Evolutionary conservation across 2,113 vertebrate species (phyloP).

Genomic region (Stomatorhinus ivindoensis): DNA sequence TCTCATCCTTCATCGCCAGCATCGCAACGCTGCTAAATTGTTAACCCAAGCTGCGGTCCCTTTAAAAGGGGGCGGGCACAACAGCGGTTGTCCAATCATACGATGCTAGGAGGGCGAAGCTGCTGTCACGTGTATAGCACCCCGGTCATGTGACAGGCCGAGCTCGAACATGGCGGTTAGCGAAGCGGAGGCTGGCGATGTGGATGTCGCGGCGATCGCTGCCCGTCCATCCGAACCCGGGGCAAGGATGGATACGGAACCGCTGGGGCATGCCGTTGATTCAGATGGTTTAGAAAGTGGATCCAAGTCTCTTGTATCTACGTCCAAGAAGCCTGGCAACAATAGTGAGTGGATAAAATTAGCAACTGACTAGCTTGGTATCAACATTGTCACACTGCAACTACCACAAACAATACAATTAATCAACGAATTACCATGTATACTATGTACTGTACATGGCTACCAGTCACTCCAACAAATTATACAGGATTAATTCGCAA

Average conservation of each 20-base stretch:
- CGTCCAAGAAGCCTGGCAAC: conserved; percentile 42
- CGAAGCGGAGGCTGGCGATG: conserved; percentile 47
- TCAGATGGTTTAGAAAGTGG: conserved; percentile 14
- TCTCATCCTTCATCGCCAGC: background rate
- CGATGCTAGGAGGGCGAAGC: background rate
- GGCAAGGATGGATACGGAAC: background rate
- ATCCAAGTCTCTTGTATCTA: conserved; percentile 26
- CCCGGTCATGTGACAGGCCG: conserved; percentile 50
- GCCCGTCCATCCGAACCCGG: conserved; percentile 29
- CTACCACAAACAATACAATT: background rate
- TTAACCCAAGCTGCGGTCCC: background rate
- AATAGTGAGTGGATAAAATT: conserved; percentile 44
- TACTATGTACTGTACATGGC: background rate
- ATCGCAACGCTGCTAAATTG: background rate
- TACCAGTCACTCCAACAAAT: background rate
- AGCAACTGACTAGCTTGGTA: background rate
- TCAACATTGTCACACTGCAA: background rate
- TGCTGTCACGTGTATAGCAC: conserved; percentile 47
- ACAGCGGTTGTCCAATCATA: background rate
- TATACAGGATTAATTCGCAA: background rate
- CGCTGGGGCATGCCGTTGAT: conserved; percentile 18
- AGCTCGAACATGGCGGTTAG: conserved; percentile 10
- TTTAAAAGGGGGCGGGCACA: background rate
- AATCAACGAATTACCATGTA: background rate
- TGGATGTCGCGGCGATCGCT: conserved; percentile 49